Evolutionary conservation across 2,888 invertebrate species (phyloP).

Genomic region (Parnassius orleans): DNA sequence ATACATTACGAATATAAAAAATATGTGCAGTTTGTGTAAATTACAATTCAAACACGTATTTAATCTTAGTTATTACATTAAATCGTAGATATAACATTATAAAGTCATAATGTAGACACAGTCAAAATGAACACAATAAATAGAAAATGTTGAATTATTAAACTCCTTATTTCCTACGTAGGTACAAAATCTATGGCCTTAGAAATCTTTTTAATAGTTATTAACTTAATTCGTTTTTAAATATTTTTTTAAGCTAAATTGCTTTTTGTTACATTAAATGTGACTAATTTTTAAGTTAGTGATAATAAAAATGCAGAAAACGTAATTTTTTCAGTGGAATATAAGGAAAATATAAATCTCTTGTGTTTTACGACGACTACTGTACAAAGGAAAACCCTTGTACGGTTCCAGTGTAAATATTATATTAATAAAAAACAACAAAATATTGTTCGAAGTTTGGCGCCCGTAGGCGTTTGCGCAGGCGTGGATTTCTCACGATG

Average conservation of each 20-base stretch:
- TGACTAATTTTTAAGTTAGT: conserved; percentile 21
- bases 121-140: conserved; percentile 24
- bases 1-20: conserved; percentile 21
- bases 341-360: conserved; percentile 24
- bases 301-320: conserved; percentile 15
- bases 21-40: conserved; percentile 16
- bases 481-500: conserved; percentile 38
- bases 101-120: conserved; percentile 18
- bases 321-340: conserved; percentile 11
- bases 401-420: conserved; percentile 27
- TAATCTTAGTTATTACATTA: background rate
- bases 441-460: conserved; percentile 33
- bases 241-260: conserved; percentile 1
- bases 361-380: conserved; percentile 26
- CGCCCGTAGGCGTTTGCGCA: conserved; percentile 19
- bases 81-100: background rate
- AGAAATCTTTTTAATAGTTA: conserved; percentile 9
- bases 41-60: conserved; percentile 5
- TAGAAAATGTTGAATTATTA: conserved; percentile 16
- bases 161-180: conserved; percentile 19
- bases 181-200: conserved; percentile 31
- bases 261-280: conserved; percentile 4
- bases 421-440: conserved; percentile 38
- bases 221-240: conserved; percentile 11
- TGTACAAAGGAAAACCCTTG: conserved; percentile 29